These are phyloP conservation scores for Cyrtorhinus lividipennis DNA, from an alignment of 1,140 invertebrate species.

Conservation along the genomic window DNA sequence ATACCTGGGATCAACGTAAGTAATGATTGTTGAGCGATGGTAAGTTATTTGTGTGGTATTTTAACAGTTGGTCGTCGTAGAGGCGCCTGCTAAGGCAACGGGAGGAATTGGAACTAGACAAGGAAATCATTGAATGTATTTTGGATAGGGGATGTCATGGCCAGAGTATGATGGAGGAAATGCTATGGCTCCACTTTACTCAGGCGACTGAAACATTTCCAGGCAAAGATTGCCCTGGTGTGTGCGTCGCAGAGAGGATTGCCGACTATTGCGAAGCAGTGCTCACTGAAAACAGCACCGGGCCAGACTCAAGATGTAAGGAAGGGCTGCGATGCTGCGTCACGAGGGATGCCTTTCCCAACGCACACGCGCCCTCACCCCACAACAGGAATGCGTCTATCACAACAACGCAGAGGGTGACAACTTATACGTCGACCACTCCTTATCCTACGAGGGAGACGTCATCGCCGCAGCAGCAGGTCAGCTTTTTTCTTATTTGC, in stretches of 20 bases:
- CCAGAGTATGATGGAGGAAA: no score
- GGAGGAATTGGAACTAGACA: no score
- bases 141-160: no score
- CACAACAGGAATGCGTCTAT: conserved; percentile 21
- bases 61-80: no score
- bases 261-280: conserved; percentile 74
- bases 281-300: conserved; percentile 40
- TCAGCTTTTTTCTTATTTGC: no score
- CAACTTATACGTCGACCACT: conserved; percentile 18
- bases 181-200: no score
- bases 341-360: conserved; percentile 51
- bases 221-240: conserved; percentile 55
- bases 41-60: no score
- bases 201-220: not conserved
- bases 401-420: conserved; percentile 26
- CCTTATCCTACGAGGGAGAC: not conserved
- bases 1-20: no score
- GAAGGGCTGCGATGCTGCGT: conserved; percentile 57
- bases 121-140: no score
- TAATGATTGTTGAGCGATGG: no score
- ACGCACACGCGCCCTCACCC: conserved; percentile 36
- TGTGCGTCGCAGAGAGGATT: conserved; percentile 65
- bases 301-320: conserved; percentile 40
- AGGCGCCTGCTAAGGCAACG: no score
- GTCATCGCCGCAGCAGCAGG: not conserved